A percentile compares a stretch with the other conserved stretches of the same genome.
These are phyloP conservation scores for Hemitrygon akajei DNA, from an alignment of 2,797 vertebrate species.

Conservation along the genomic window DNA sequence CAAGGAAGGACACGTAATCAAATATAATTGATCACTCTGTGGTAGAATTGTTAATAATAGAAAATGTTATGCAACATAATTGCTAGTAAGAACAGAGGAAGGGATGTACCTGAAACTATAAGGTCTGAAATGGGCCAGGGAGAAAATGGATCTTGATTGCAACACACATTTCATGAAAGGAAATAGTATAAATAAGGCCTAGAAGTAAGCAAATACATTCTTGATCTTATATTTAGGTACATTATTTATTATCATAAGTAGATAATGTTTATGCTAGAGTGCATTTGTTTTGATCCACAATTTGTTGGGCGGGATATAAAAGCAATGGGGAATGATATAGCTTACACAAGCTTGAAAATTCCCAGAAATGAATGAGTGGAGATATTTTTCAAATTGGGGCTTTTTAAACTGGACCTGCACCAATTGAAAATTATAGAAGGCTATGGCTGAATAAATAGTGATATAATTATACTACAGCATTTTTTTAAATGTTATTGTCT, in stretches of 20 bases:
- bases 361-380: not conserved
- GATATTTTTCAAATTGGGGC: not conserved
- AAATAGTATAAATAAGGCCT: not conserved
- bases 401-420: not conserved
- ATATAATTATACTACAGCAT: not conserved
- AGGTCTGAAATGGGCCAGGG: not conserved
- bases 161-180: not conserved
- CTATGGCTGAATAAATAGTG: not conserved
- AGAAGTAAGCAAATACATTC: not conserved
- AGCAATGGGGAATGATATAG: not conserved
- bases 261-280: not conserved
- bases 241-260: not conserved
- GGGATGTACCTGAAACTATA: not conserved
- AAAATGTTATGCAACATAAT: not conserved
- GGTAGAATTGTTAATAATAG: not conserved
- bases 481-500: too few species aligned
- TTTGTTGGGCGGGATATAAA: not conserved
- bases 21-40: not conserved
- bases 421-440: not conserved
- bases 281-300: not conserved
- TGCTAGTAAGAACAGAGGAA: not conserved
- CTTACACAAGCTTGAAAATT: not conserved
- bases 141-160: not conserved
- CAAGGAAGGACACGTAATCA: not conserved
- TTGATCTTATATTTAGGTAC: too few species aligned